A percentile compares a stretch with the other conserved stretches of the same genome.
Conservation (phyloP, 2,113 vertebrate species). For the Suricata suricatta region DNA sequence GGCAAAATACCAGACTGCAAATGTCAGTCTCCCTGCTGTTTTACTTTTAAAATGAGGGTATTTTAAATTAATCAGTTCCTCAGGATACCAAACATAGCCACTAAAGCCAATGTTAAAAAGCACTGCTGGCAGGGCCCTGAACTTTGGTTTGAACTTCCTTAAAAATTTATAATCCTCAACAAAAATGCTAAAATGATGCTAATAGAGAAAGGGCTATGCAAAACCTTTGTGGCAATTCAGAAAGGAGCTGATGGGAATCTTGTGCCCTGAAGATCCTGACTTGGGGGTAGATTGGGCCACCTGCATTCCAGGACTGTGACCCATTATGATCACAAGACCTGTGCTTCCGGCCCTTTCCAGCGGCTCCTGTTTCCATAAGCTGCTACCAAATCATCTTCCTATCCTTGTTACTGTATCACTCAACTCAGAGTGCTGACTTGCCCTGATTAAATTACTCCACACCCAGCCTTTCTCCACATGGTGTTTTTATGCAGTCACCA, state of each 20-base stretch:
- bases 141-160: slow-evolving; percentile 64
- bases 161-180: slow-evolving; percentile 66
- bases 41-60: slow-evolving; percentile 46
- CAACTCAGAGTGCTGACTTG: neutral
- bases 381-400: neutral
- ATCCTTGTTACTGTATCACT: neutral
- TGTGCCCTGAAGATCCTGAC: neutral
- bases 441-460: slow-evolving; percentile 66
- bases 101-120: slow-evolving; percentile 39
- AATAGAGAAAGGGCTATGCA: neutral
- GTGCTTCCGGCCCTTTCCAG: neutral
- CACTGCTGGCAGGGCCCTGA: slow-evolving; percentile 23
- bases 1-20: slow-evolving; percentile 29
- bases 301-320: neutral
- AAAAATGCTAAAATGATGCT: slow-evolving; percentile 49
- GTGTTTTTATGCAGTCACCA: slow-evolving; percentile 68
- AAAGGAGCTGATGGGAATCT: neutral
- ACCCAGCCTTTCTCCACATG: slow-evolving; percentile 24
- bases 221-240: neutral
- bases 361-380: neutral
- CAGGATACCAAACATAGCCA: slow-evolving; percentile 10
- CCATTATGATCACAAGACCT: neutral
- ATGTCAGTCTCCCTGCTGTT: slow-evolving; percentile 66
- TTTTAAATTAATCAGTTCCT: slow-evolving; percentile 65
- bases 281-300: neutral